Conservation (phyloP, 1,140 invertebrate genomes). For the Papilio dardanus region DNA sequence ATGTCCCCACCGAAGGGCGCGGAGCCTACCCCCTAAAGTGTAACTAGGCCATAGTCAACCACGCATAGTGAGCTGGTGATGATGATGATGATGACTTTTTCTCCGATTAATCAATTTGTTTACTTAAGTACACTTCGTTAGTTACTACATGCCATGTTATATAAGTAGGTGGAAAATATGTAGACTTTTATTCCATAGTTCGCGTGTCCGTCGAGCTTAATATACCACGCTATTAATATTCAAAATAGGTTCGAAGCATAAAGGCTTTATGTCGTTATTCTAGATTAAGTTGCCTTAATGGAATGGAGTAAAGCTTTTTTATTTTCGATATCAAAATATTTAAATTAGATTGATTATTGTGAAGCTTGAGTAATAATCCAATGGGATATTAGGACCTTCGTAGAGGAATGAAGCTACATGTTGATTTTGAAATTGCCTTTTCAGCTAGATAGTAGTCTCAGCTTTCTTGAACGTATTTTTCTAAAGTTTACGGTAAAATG, state of each 20-base stretch:
- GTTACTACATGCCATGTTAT: no score
- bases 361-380: not conserved
- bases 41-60: no score
- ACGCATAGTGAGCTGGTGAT: no score
- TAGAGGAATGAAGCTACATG: not conserved
- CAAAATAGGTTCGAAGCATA: constrained; percentile 9
- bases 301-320: not conserved
- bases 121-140: no score
- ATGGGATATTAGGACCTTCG: not conserved
- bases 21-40: no score
- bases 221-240: constrained; percentile 2
- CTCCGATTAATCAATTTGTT: no score
- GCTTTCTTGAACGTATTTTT: constrained; percentile 18
- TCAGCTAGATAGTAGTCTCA: not conserved
- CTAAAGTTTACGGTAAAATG: not conserved
- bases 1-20: no score
- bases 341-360: not conserved
- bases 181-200: not conserved
- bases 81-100: no score
- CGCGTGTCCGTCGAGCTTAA: not conserved
- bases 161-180: not conserved
- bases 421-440: not conserved
- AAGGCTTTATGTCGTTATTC: constrained; percentile 12
- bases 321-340: not conserved
- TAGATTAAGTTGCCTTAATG: not conserved